Evolutionary conservation across 37 sponge, comb jelly and placozoan species (phyloP), one percentile per base, ranked within the genome.

Genomic region (Lycopodina hypogea): DNA sequence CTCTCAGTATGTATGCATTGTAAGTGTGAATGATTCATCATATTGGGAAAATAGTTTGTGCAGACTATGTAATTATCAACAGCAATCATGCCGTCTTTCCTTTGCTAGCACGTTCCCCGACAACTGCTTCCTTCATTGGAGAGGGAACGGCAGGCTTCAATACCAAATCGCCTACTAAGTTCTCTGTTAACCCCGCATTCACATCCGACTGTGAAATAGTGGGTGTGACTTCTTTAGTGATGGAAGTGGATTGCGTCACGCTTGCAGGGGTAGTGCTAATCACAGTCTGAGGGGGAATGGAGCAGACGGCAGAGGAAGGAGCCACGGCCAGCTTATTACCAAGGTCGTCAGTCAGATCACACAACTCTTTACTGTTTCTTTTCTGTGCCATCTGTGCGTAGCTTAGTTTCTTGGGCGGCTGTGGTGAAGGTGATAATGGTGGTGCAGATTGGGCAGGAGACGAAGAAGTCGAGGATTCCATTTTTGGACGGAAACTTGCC

Each of bases 371-470:
- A n/a, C 36, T 70, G 23, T 70, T 70, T 53, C 33, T 59, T 42
- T 89, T 83, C 56, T 89, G 90, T 35, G 90, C 90, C 87, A 89
- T 80, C 29, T 80, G 82, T 0, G 90, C 90, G 68, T 89, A 89
- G 60, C 90, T 89, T 26, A 80, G 71, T 29, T 76, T 84, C 48
- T 76, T 83, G 6, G 75, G 28, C 36, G 9, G 48, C 48, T 45
- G 48, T 9, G 48, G 9, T 9, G 48, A n/a, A n/a, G n/a, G 9
- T 45, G 48, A 45, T 45, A 45, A 9, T 12, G 48, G 9, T 9
- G 9, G 3, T 19, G 6, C 26, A 14, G 59, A 58, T 58, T 58
- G 59, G 21, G 59, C 6, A 3, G 9, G 59, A 30, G 66, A 28
- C 30, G 30, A 28, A 34, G 35, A 28, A 30, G 66, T 30, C 17